A percentile compares a stretch with the other conserved stretches of the same genome.
phyloP scores from a whole-genome alignment of 2,113 vertebrate genomes.

The Chionodraco myersi region DNA sequence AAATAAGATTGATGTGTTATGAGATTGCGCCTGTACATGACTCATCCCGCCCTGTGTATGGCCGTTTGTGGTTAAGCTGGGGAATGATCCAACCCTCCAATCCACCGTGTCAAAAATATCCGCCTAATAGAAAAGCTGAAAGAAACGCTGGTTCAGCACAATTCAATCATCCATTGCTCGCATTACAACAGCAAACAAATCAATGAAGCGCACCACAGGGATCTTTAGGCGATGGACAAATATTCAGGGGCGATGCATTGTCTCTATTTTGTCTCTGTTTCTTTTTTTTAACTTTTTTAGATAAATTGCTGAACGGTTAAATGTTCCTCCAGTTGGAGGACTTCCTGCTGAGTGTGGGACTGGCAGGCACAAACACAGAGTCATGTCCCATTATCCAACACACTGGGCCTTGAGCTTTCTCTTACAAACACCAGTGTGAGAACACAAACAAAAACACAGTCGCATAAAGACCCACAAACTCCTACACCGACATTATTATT shows the following conservation, averaged over 20 bases:
- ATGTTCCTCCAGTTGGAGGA: conserved; percentile 30
- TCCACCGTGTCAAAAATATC: conserved; percentile 60
- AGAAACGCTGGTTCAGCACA: conserved; percentile 61
- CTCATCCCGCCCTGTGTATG: conserved; percentile 59
- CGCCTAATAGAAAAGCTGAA: conserved; percentile 46
- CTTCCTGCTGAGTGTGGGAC: conserved; percentile 13
- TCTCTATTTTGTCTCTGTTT: conserved; percentile 5
- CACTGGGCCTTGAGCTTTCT: conserved; percentile 14
- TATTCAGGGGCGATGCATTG: conserved; percentile 27
- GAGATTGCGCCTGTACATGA: conserved; percentile 56
- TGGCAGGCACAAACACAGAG: conserved; percentile 8
- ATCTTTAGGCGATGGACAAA: conserved; percentile 45
- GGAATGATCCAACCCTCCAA: conserved; percentile 55
- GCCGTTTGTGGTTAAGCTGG: conserved; percentile 56
- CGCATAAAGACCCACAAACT: not conserved
- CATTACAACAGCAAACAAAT: conserved; percentile 64
- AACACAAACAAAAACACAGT: not conserved
- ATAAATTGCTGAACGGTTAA: conserved; percentile 36
- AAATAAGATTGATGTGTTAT: conserved; percentile 66
- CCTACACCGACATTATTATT: not conserved
- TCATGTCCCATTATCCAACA: conserved; percentile 51
- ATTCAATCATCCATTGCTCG: conserved; percentile 63
- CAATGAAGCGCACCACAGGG: conserved; percentile 63
- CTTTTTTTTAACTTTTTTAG: not conserved
- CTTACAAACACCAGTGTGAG: conserved; percentile 10